Base-by-base conservation (phyloP, 1,140 invertebrate genomes). In the Phymastichus coffea region DNA sequence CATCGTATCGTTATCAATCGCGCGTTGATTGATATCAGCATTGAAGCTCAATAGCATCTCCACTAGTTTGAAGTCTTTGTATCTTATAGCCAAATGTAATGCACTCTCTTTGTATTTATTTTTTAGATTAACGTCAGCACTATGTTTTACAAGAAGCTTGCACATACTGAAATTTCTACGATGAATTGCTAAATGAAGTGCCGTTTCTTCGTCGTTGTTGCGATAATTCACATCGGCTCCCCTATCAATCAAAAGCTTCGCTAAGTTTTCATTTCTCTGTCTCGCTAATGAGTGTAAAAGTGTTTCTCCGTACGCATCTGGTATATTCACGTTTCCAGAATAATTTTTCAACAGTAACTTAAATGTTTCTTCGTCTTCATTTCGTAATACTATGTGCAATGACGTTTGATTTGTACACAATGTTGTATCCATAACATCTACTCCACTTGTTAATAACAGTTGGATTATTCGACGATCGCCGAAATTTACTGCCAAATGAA, bases 81-180 rank as follows among this genome's bases (percentile, higher is more conserved):
- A 38, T 37, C 33, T 38, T 4, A 57, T 48, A 7, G 44, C 44
- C 33, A 57, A 26, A 25, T 57, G 22, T 7, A 57, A 38, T 20
- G 54, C 30, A 26, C 14, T 57, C 14, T 48, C 43, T 12, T 15
- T 22, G 38, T 28, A 57, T 19, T 26, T 57, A 28, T 57, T 57
- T 38, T 26, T 57, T 14, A 8, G 9, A 20, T 38, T 38, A 7
- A 47, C 22, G 28, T 48, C 23, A 14, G 44, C 33, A 12, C 33
- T 22, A 19, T 30, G 23, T 40, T 48, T 10, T 40, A 57, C 7
- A 7, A 48, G 46, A 20, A 57, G 3, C 4, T 40, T 22, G 20
- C 6, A 8, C 3, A 48, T 28, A 0, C 19, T 38, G 4, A 37
- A 28, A 47, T 56, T 47, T 37, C 43, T 26, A 26, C 22, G 37